Conservation (phyloP, 2,797 vertebrate genomes). For the Diplodus sargus region DNA sequence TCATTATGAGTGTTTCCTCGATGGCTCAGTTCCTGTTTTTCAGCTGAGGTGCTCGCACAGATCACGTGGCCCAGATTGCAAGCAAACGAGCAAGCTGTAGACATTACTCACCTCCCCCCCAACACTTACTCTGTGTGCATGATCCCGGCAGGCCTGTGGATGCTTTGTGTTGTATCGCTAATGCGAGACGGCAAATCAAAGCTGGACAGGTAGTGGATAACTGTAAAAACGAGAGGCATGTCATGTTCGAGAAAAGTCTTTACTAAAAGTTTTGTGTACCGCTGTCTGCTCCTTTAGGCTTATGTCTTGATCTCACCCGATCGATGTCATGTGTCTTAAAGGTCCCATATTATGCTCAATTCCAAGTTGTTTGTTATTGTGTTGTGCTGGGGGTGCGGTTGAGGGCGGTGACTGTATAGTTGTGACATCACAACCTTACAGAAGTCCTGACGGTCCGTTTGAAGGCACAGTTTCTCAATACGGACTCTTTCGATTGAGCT, state of each 20-base stretch:
- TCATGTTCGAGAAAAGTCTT: neutral
- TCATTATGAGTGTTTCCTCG: constrained; percentile 26
- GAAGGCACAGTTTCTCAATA: too few relatives aligned
- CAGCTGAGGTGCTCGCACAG: constrained; percentile 38
- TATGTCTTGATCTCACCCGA: neutral
- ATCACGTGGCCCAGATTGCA: constrained; percentile 65
- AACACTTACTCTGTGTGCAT: constrained; percentile 4
- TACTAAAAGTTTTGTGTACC: neutral
- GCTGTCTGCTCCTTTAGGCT: neutral
- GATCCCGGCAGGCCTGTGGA: constrained; percentile 20
- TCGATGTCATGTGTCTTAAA: neutral
- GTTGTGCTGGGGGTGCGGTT: too few relatives aligned
- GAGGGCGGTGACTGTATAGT: too few relatives aligned
- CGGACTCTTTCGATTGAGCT: too few relatives aligned
- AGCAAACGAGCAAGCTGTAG: constrained; percentile 38
- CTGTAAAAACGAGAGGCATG: constrained; percentile 5
- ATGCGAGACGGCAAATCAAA: constrained; percentile 25
- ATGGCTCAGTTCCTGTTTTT: constrained; percentile 63
- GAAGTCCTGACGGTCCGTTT: too few relatives aligned
- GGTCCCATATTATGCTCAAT: too few relatives aligned
- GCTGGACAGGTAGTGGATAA: constrained; percentile 20
- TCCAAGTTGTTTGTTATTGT: too few relatives aligned
- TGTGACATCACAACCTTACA: too few relatives aligned
- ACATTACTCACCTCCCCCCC: constrained; percentile 25
- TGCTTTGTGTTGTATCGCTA: constrained; percentile 36